Conservation (phyloP, 2,113 vertebrate species). For the Silurus glanis region DNA sequence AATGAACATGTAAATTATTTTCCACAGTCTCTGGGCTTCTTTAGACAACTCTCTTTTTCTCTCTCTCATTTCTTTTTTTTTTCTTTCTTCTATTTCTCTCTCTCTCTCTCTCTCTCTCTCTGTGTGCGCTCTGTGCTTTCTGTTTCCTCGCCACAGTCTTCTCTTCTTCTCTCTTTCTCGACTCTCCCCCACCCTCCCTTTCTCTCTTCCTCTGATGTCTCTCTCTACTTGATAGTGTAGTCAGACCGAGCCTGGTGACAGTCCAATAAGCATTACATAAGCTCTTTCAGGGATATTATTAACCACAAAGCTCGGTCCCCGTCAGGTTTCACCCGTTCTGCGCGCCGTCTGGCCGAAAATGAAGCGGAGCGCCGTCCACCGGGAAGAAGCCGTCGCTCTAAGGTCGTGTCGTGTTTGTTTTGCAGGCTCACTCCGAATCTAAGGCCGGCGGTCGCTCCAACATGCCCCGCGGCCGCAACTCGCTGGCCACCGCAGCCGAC, state of each 20-base stretch:
- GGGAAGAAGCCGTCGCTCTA: neutral
- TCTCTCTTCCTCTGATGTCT: neutral
- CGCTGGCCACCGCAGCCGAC: slow-evolving; percentile 72
- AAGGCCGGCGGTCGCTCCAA: slow-evolving; percentile 77
- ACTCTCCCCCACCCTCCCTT: neutral
- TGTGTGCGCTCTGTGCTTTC: neutral
- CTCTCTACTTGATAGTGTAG: slow-evolving; percentile 29
- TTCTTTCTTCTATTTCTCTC: neutral
- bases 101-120: neutral
- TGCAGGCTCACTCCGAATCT: slow-evolving; percentile 55
- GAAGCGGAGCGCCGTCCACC: neutral
- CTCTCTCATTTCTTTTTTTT: neutral
- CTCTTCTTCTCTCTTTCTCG: no score
- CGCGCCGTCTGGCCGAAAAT: neutral
- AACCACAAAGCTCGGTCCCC: slow-evolving; percentile 38
- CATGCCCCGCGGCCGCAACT: slow-evolving; percentile 77
- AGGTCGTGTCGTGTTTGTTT: slow-evolving; percentile 12
- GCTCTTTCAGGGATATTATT: slow-evolving; percentile 41
- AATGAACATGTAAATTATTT: neutral
- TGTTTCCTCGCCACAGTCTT: neutral
- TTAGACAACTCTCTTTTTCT: neutral
- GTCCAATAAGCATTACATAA: slow-evolving; percentile 42
- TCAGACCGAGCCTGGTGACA: slow-evolving; percentile 38
- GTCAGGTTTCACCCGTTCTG: slow-evolving; percentile 18
- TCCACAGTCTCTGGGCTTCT: neutral